Evolutionary conservation across 2,888 invertebrate species (phyloP).

Genomic region (Nineta flava): DNA sequence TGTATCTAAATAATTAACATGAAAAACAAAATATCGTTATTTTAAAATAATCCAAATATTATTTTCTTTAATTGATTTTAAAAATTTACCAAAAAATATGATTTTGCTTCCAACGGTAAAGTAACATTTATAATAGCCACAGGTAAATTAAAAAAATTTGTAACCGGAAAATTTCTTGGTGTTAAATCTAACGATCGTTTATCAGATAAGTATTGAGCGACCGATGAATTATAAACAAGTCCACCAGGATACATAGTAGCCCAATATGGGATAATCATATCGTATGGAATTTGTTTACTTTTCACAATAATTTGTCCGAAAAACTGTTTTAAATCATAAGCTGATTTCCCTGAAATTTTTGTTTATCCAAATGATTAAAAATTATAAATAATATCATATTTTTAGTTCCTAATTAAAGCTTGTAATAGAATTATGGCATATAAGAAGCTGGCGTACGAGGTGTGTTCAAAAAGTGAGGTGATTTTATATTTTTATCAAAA

Average conservation of each 20-base stretch:
- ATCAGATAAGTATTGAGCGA: conserved; percentile 31
- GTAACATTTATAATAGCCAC: conserved; percentile 57
- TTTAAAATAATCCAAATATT: neutral
- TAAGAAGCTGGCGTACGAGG: too few relatives aligned
- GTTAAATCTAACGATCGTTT: conserved; percentile 21
- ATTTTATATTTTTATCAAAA: too few relatives aligned
- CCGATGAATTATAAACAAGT: conserved; percentile 35
- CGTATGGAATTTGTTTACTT: conserved; percentile 29
- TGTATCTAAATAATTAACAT: conserved; percentile 31
- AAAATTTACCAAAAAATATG: conserved; percentile 39
- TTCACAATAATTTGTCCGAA: conserved; percentile 39
- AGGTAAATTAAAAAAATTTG: conserved; percentile 58
- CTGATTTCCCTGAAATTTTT: conserved; percentile 33
- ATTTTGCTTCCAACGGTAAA: conserved; percentile 39
- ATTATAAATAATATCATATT: neutral
- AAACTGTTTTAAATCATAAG: conserved; percentile 34
- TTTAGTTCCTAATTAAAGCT: neutral
- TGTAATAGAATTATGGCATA: neutral
- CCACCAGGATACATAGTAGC: conserved; percentile 41
- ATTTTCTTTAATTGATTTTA: neutral
- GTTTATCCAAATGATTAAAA: neutral
- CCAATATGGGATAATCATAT: conserved; percentile 46
- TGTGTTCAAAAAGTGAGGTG: too few relatives aligned
- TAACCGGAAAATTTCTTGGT: conserved; percentile 41
- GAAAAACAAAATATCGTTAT: neutral